Conservation (phyloP, 2,797 vertebrate genomes). For the Ispidina picta region DNA sequence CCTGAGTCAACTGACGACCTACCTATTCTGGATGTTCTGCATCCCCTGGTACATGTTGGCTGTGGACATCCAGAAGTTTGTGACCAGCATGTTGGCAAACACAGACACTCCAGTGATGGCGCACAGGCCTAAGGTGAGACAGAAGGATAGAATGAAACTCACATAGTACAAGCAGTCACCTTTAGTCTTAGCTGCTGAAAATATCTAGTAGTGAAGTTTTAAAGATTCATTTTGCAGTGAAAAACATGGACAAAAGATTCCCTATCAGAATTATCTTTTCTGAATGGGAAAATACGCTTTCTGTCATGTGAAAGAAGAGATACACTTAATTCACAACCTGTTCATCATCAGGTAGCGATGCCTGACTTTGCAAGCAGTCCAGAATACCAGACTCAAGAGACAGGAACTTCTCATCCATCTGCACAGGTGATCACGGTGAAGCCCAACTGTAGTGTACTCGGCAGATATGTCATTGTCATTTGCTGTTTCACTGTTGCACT, state of each 20-base stretch:
- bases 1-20: neutral
- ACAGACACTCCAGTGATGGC: conserved; percentile 90
- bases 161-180: neutral
- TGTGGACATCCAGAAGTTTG: conserved; percentile 87
- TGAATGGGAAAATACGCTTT: neutral
- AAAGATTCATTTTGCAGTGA: neutral
- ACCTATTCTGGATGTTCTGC: conserved; percentile 81
- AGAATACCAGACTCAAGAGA: neutral
- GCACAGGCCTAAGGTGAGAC: conserved; percentile 81
- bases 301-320: fast-evolving
- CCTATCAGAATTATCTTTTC: neutral
- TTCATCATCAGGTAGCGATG: neutral
- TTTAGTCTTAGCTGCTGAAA: neutral
- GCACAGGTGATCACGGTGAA: neutral
- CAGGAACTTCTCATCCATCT: neutral
- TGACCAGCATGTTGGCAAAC: conserved; percentile 92
- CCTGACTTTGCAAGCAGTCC: neutral
- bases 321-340: neutral
- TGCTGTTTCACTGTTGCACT: neutral
- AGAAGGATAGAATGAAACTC: neutral
- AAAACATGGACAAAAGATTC: neutral
- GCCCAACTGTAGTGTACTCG: neutral
- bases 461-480: neutral
- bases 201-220: neutral
- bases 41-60: conserved; percentile 76